A percentile compares a stretch with the other conserved stretches of the same genome.
Evolutionary conservation across 2,888 invertebrate genomes (phyloP).

Genomic region (Chymomyza amoena): DNA sequence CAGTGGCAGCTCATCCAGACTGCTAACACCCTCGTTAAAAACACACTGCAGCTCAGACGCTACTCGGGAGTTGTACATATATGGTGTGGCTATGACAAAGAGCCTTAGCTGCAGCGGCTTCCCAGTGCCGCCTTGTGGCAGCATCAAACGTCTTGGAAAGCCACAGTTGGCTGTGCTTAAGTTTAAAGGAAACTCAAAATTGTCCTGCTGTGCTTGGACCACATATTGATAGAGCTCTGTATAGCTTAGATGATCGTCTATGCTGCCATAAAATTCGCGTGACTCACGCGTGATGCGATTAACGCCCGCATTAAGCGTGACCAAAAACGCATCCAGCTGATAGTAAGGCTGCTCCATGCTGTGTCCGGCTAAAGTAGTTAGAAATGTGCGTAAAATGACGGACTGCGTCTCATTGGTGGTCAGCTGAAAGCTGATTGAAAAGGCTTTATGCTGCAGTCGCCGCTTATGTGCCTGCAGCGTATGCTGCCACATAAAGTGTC

Average conservation of each 20-base stretch:
- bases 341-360: slow-evolving; percentile 43
- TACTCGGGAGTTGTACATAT: slow-evolving; percentile 50
- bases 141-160: slow-evolving; percentile 81
- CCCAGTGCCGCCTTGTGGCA: slow-evolving; percentile 81
- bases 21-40: slow-evolving; percentile 58
- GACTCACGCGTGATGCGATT: slow-evolving; percentile 62
- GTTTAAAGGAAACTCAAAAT: slow-evolving; percentile 78
- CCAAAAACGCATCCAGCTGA: slow-evolving; percentile 82
- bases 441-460: slow-evolving; percentile 84
- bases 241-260: slow-evolving; percentile 80
- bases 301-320: slow-evolving; percentile 80
- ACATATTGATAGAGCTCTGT: slow-evolving; percentile 78
- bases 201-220: slow-evolving; percentile 77
- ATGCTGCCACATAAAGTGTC: slow-evolving; percentile 50
- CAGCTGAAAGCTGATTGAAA: slow-evolving; percentile 81
- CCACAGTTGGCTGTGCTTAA: slow-evolving; percentile 79
- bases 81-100: slow-evolving; percentile 81
- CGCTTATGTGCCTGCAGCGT: slow-evolving; percentile 80
- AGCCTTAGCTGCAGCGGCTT: slow-evolving; percentile 82
- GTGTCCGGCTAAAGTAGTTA: slow-evolving; percentile 75
- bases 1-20: slow-evolving; percentile 80
- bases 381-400: slow-evolving; percentile 82
- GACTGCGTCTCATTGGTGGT: slow-evolving; percentile 81
- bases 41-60: slow-evolving; percentile 50
- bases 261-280: slow-evolving; percentile 70